Evolutionary conservation across 2,113 vertebrate species (phyloP).

Genomic region (Nipponia nippon): DNA sequence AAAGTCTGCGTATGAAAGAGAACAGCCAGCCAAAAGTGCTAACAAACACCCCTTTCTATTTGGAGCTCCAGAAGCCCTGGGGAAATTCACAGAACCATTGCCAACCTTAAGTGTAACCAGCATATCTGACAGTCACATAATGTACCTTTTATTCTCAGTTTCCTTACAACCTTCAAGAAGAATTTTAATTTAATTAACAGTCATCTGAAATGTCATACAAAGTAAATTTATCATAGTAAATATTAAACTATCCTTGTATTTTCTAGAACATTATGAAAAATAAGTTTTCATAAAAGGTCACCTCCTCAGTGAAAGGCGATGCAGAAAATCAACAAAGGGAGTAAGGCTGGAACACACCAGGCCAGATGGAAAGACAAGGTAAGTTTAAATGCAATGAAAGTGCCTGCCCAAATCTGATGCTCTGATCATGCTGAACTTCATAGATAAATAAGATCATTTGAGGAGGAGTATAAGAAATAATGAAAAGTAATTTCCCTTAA

Average conservation of each 20-base stretch:
- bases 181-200: slow-evolving; percentile 3
- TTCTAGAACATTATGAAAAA: not conserved
- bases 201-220: not conserved
- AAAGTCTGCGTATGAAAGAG: not conserved
- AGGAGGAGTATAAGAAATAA: not conserved
- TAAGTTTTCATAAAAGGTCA: not conserved
- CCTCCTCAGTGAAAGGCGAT: not conserved
- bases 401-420: not conserved
- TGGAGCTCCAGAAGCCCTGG: not conserved
- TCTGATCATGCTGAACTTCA: not conserved
- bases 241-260: not conserved
- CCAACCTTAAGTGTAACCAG: not conserved
- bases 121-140: not conserved
- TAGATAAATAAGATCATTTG: not conserved
- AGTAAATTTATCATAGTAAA: not conserved
- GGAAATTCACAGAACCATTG: not conserved
- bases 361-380: not conserved
- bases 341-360: not conserved
- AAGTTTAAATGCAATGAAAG: not conserved
- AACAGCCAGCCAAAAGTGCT: not conserved
- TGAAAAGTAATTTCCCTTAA: not conserved
- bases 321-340: not conserved
- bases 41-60: not conserved
- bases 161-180: not conserved
- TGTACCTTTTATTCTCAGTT: not conserved